Evolutionary conservation across 2,888 invertebrate genomes (phyloP), one percentile per base, ranked within the genome.

Genomic region (Callyntrura guangdongensis): DNA sequence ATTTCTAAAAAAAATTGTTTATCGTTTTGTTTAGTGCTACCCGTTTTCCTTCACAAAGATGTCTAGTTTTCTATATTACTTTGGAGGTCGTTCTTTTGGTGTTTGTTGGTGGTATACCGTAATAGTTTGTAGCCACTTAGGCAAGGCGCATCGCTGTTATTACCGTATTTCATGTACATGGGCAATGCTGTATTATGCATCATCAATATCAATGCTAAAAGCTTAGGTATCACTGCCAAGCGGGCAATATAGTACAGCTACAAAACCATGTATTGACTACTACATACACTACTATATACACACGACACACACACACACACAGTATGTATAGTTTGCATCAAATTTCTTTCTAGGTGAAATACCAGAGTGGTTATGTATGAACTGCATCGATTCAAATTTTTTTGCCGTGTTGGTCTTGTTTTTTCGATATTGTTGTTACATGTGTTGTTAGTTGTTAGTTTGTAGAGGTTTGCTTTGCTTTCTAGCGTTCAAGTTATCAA

Each of bases 331-430:
- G 56, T 61, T 20, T 61, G 61, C 20, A 61, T 20, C 8, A 22
- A n/a, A 20, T 61, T 61, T 61, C 22, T 61, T 36, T 36, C 22
- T 53, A 61, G 20, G 61, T 9, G 22, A 61, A 61, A 61, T 61
- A 61, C 22, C 61, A 61, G 25, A 12, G 27, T 64, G 36, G 36
- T 36, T 36, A 36, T 36, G 36, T 49, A 49, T 79, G 53, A 84
- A 69, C 27, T 72, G 49, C 84, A 84, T 84, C 84, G 84, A 84
- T 84, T 84, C 84, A 84, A 53, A 69, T 84, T 56, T 36, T 36
- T 36, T 72, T 79, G 79, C 56, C 25, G 25, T 56, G n/a, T 36
- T 49, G 9, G 11, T 64, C n/a, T 72, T 14, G 8, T 72, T 72
- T n/a, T 72, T 20, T 45, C 47, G 45, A 72, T 72, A 45, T 72